Conservation (phyloP, 2,888 invertebrate genomes). For the Julus scanicus region DNA sequence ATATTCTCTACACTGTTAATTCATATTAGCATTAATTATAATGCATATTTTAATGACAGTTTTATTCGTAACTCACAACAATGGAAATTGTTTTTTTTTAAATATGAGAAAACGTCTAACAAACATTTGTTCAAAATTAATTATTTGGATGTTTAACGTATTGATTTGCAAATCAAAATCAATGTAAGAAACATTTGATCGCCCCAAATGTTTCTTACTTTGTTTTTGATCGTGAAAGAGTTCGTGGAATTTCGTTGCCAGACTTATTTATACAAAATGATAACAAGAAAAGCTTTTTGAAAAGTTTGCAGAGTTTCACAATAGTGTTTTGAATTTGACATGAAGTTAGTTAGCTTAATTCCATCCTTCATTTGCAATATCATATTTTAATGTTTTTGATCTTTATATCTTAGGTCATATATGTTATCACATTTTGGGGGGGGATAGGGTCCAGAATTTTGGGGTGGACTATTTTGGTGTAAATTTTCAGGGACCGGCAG, state of each 20-base stretch:
- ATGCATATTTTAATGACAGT: constrained; percentile 29
- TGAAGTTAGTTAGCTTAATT: neutral
- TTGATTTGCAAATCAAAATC: neutral
- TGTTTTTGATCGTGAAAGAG: neutral
- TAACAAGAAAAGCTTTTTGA: neutral
- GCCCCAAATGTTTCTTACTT: neutral
- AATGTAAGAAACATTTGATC: too few species aligned
- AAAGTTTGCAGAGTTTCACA: neutral
- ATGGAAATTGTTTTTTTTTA: neutral
- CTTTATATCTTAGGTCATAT: too few species aligned
- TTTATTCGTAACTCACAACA: neutral
- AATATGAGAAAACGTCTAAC: neutral
- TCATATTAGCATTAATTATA: constrained; percentile 27
- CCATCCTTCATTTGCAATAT: neutral
- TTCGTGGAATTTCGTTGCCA: neutral
- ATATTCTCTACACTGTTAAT: constrained; percentile 34
- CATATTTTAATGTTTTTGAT: neutral
- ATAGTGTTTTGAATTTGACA: neutral
- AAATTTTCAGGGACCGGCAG: too few species aligned
- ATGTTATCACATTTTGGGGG: too few species aligned
- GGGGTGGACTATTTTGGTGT: too few species aligned
- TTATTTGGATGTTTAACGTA: neutral
- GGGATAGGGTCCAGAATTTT: too few species aligned
- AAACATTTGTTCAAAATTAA: neutral
- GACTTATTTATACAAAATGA: neutral